Base-by-base conservation (phyloP, 2,888 invertebrate species). In the Eupithecia subumbrata region DNA sequence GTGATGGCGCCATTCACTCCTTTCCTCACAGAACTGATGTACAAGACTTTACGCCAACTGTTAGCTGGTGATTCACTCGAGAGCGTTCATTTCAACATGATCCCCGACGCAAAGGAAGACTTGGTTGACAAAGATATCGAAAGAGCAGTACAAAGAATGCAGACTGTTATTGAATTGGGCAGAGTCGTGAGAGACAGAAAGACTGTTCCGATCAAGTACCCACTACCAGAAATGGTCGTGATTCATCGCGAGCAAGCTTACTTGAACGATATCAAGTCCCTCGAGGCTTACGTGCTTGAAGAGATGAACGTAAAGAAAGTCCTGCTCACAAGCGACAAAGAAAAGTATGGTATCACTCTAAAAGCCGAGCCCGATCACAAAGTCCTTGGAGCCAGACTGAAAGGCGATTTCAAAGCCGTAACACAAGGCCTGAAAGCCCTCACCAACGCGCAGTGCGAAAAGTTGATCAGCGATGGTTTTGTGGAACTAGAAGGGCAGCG, bases 1-100 rank as follows among this genome's bases (percentile, higher is more conserved):
- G 96, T 99, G 84, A 99, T 99, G 98, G 98, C 99, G 1, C 99
- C 99, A 0, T 99, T 99, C 90, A 98, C 99, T 0, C 99, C 99
- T 0, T 99, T 98, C 92, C 95, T 99, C 73, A 97, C 98, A 0
- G 99, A 99, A 91, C 96, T 97, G 77, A 98, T 99, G 96, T 99
- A 98, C 92, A 98, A 98, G 90, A 97, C 97, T 75, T 91, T 99
- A 80, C 96, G 96, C 60, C 95, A 96, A 82, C 93, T 98, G 48
- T 91, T 97, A 30, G 89, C 94, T 7, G 91, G 92, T 18, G 89
- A 90, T 37, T 91, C 95, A 52, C 91, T 95, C 43, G 97, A 96
- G 68, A 99, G 99, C 87, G 97, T 99, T 0, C 99, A 99, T 89
- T 99, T 97, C 88, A 96, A 98, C 84, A 97, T 98, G 97, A 95